Percentiles rank a stretch among this genome's conserved stretches.
These are phyloP conservation scores for Anas platyrhynchos DNA, from an alignment of 2,113 vertebrate species.

Conservation along the genomic window DNA sequence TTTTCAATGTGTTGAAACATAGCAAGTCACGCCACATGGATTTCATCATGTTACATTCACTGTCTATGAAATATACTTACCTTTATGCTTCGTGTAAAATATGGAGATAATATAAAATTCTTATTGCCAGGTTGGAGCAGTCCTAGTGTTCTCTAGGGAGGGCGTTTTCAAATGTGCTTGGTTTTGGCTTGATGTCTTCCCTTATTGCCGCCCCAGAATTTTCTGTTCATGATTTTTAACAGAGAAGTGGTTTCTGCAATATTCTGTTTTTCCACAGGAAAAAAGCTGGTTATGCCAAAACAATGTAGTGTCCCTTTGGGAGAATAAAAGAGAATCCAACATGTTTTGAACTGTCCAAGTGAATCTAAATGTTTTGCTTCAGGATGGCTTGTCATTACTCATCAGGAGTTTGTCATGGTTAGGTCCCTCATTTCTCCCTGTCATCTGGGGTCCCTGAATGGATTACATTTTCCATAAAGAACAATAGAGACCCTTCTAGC, in stretches of 20 bases:
- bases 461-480: slow-evolving; percentile 9
- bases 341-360: not conserved
- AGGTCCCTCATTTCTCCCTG: not conserved
- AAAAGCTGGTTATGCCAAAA: slow-evolving; percentile 32
- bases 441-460: not conserved
- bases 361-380: slow-evolving; percentile 26
- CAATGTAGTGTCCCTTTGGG: not conserved
- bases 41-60: not conserved
- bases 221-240: not conserved
- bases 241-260: slow-evolving; percentile 3
- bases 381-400: not conserved
- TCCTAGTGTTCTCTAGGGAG: not conserved
- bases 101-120: not conserved
- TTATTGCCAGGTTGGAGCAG: not conserved
- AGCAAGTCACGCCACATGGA: not conserved
- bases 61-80: not conserved
- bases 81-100: not conserved
- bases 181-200: not conserved
- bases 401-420: slow-evolving; percentile 2
- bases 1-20: not conserved
- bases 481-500: not conserved
- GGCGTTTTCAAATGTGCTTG: not conserved
- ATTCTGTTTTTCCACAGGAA: slow-evolving; percentile 34
- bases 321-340: slow-evolving; percentile 24
- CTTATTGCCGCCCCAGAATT: not conserved